phyloP scores from a whole-genome alignment of 2,113 vertebrate species.

The Shinisaurus crocodilurus region DNA sequence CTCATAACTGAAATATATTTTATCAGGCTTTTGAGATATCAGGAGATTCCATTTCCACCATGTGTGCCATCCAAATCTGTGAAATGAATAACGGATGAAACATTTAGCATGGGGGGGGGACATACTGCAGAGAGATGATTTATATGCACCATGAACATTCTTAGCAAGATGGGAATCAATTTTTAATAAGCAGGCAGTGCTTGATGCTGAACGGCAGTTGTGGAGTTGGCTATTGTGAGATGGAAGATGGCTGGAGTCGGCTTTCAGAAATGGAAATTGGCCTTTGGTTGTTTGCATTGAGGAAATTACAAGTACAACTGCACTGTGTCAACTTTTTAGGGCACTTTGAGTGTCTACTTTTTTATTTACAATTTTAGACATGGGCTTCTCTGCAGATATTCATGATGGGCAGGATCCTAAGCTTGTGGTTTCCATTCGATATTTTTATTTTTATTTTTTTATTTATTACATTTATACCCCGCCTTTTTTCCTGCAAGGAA shows the following conservation, averaged over 20 bases:
- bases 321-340: neutral
- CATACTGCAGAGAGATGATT: neutral
- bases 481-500: too few relatives aligned
- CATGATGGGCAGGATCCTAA: neutral
- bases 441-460: too few relatives aligned
- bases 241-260: fast-evolving
- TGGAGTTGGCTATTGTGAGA: neutral
- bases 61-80: neutral
- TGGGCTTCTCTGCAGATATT: neutral
- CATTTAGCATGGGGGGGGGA: neutral
- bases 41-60: neutral
- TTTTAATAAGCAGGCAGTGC: constrained; percentile 29
- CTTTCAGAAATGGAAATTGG: neutral
- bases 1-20: constrained; percentile 30
- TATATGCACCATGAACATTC: constrained; percentile 22
- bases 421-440: neutral
- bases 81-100: constrained; percentile 24
- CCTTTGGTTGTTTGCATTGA: neutral
- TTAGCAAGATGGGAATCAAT: constrained; percentile 25
- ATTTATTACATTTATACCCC: too few relatives aligned
- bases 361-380: neutral
- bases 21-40: constrained; percentile 12
- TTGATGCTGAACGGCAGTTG: neutral
- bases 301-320: neutral
- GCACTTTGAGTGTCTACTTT: too few relatives aligned